These are phyloP conservation scores for Perca fluviatilis DNA, from an alignment of 2,113 vertebrate genomes.

Conservation along the genomic window DNA sequence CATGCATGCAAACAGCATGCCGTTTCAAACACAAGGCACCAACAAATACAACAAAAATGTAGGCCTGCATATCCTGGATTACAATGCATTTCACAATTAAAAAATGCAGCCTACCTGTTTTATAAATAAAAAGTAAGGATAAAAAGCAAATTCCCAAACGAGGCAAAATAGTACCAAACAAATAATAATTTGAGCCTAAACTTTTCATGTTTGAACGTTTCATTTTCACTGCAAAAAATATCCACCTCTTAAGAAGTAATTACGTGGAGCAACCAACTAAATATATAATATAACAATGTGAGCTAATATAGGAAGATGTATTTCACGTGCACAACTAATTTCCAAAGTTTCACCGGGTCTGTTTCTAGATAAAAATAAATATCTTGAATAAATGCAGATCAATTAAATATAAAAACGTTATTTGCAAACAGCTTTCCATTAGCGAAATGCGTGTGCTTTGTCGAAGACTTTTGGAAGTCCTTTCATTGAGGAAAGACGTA, in stretches of 20 bases:
- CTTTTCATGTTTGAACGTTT: not conserved
- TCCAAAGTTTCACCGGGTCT: not conserved
- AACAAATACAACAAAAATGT: slow-evolving; percentile 19
- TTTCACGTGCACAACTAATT: not conserved
- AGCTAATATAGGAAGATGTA: not conserved
- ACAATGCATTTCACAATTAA: not conserved
- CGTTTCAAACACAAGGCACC: slow-evolving; percentile 17
- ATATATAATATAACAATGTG: not conserved
- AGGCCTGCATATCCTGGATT: not conserved
- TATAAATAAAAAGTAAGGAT: not conserved
- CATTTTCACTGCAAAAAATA: not conserved
- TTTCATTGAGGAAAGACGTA: not conserved
- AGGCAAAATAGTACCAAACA: not conserved
- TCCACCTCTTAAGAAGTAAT: not conserved
- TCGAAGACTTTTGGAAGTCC: not conserved
- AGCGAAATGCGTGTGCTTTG: not conserved
- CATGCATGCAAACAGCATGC: slow-evolving; percentile 29
- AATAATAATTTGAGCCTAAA: not conserved
- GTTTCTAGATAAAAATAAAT: not conserved
- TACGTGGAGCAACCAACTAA: not conserved
- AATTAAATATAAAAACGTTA: not conserved
- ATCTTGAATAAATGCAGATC: not conserved
- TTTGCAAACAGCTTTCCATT: not conserved
- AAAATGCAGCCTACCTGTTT: not conserved
- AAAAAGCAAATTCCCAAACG: not conserved